A percentile compares a stretch with the other conserved stretches of the same genome.
Evolutionary conservation across 2,797 vertebrate species (phyloP).

Genomic region (Lacerta bilineata): DNA sequence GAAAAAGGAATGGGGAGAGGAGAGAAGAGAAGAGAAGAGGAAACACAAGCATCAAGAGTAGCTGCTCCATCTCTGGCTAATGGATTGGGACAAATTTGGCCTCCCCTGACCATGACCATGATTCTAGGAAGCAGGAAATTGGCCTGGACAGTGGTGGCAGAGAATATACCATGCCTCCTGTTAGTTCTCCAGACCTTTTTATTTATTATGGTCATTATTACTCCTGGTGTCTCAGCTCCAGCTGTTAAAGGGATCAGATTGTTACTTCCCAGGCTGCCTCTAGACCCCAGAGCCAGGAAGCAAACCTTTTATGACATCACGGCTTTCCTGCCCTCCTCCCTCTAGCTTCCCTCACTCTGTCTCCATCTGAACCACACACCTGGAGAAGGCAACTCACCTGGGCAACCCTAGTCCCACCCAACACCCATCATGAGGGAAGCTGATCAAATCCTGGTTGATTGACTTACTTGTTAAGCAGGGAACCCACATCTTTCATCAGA

Average conservation of each 20-base stretch:
- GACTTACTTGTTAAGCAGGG: background rate
- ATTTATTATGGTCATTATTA: background rate
- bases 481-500: background rate
- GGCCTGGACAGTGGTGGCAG: no score
- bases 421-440: constrained; percentile 27
- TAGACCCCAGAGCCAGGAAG: background rate
- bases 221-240: background rate
- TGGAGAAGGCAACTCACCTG: background rate
- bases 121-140: no score
- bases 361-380: no score
- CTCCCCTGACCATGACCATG: no score
- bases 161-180: no score
- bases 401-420: background rate
- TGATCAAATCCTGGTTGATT: constrained; percentile 16
- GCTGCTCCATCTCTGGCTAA: no score
- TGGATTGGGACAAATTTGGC: no score
- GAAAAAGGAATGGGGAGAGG: no score
- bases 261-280: background rate
- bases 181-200: background rate
- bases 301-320: constrained; percentile 14
- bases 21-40: no score
- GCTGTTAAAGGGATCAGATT: background rate
- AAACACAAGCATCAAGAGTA: no score
- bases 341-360: background rate
- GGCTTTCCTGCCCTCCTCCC: no score